phyloP scores from a whole-genome alignment of 2,113 vertebrate species.

The Pseudopodoces humilis region DNA sequence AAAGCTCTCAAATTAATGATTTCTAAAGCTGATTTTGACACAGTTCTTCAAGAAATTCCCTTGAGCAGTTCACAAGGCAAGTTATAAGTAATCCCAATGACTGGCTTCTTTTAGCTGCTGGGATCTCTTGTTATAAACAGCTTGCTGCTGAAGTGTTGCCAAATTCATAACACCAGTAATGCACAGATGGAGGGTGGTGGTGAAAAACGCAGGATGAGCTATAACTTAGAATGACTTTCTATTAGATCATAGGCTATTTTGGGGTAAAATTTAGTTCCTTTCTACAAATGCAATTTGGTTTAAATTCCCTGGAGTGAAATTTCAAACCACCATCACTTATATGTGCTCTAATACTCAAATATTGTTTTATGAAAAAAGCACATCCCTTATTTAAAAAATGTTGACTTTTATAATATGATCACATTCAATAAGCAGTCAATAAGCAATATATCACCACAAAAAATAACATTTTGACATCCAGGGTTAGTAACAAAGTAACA shows the following conservation, averaged over 20 bases:
- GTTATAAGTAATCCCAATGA: neutral
- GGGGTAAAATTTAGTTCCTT: neutral
- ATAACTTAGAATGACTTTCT: conserved; percentile 5
- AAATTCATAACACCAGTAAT: conserved; percentile 46
- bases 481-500: neutral
- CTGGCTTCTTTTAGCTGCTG: conserved; percentile 39
- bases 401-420: neutral
- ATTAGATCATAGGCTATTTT: conserved; percentile 41
- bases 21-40: neutral
- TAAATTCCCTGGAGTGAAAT: neutral
- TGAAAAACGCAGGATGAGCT: conserved; percentile 29
- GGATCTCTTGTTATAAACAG: conserved; percentile 61
- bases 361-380: neutral
- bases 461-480: neutral
- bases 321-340: neutral
- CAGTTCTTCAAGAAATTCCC: neutral
- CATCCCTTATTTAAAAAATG: neutral
- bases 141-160: conserved; percentile 4
- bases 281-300: neutral
- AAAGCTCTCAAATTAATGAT: neutral
- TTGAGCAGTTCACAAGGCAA: conserved; percentile 20
- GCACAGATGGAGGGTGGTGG: conserved; percentile 32
- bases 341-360: neutral
- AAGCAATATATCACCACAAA: neutral
- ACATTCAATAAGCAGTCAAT: neutral